phyloP scores from a whole-genome alignment of 2,888 invertebrate species.

The Tetheella fluctuosa region DNA sequence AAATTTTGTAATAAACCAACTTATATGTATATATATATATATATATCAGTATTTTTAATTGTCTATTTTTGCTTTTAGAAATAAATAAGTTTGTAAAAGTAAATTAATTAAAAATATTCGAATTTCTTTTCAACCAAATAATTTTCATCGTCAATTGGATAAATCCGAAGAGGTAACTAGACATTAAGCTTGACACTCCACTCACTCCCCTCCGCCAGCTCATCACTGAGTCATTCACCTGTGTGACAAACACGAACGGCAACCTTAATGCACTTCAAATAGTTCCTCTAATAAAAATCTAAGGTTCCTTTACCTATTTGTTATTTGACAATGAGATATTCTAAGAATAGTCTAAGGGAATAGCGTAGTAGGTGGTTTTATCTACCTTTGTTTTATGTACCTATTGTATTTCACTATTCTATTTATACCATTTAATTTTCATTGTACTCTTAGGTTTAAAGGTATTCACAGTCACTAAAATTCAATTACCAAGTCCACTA shows the following conservation, averaged over 20 bases:
- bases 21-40: too few relatives aligned
- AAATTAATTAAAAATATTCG: not conserved
- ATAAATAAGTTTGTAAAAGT: not conserved
- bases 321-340: not conserved
- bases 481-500: not conserved
- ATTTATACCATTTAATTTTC: not conserved
- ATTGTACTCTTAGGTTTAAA: too few relatives aligned
- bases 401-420: not conserved
- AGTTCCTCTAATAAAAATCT: constrained; percentile 3
- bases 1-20: too few relatives aligned
- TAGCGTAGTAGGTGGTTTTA: not conserved
- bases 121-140: not conserved
- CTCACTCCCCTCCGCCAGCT: constrained; percentile 15
- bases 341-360: not conserved
- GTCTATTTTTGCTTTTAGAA: not conserved
- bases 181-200: not conserved
- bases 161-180: not conserved
- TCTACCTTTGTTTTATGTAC: too few relatives aligned
- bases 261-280: constrained; percentile 23
- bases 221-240: constrained; percentile 32
- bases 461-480: too few relatives aligned
- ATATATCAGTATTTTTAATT: too few relatives aligned
- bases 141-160: not conserved
- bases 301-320: not conserved
- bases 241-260: constrained; percentile 18